A percentile compares a stretch with the other conserved stretches of the same genome.
These are phyloP conservation scores for Drosophila punjabiensis DNA, from an alignment of 1,140 invertebrate genomes.

Conservation along the genomic window DNA sequence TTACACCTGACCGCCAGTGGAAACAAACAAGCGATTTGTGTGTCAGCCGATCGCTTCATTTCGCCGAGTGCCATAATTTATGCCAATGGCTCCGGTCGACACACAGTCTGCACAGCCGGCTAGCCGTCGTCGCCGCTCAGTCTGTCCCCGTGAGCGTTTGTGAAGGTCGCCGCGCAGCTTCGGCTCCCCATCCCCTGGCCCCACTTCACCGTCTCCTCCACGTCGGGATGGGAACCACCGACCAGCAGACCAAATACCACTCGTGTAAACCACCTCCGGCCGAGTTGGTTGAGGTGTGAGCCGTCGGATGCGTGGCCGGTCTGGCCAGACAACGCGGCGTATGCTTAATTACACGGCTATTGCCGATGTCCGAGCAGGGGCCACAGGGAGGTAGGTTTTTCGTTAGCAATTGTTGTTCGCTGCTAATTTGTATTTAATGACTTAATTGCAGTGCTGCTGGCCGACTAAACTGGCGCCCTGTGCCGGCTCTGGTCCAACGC, in stretches of 20 bases:
- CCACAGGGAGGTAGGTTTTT: background rate
- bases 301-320: constrained; percentile 30
- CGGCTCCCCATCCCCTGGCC: background rate
- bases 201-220: background rate
- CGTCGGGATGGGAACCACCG: constrained; percentile 10
- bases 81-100: constrained; percentile 72
- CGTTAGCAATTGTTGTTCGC: constrained; percentile 47
- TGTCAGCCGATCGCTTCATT: constrained; percentile 74
- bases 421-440: constrained; percentile 77
- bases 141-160: constrained; percentile 63
- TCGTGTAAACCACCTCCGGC: constrained; percentile 25
- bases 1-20: constrained; percentile 64
- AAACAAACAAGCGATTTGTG: constrained; percentile 74
- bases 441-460: constrained; percentile 59
- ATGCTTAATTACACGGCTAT: constrained; percentile 65
- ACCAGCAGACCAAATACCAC: constrained; percentile 32
- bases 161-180: constrained; percentile 58
- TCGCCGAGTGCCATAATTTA: constrained; percentile 74
- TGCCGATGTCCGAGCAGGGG: background rate
- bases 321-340: constrained; percentile 57
- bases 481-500: constrained; percentile 23
- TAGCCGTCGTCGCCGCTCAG: constrained; percentile 63
- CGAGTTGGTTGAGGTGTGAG: constrained; percentile 22
- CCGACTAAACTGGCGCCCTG: constrained; percentile 39
- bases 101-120: constrained; percentile 63